Percentiles rank a stretch among this genome's conserved stretches.
Evolutionary conservation across 1,140 invertebrate species (phyloP).

Genomic region (Antheraea pernyi): DNA sequence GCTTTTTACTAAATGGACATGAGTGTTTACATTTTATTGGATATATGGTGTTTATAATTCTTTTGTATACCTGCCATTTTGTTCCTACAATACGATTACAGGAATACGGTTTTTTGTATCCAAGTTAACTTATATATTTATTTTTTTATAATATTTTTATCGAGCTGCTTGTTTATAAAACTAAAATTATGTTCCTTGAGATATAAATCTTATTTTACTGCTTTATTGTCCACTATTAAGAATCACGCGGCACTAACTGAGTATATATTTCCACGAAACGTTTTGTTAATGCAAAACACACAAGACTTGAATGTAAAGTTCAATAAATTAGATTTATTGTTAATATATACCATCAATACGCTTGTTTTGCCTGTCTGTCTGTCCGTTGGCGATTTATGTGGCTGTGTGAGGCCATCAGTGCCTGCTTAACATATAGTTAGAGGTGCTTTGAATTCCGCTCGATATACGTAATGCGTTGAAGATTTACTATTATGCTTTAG

Average conservation of each 20-base stretch:
- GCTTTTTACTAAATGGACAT: too few species aligned
- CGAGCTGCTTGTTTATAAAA: too few species aligned
- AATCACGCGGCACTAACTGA: not conserved
- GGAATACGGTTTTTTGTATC: too few species aligned
- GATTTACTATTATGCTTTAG: not conserved
- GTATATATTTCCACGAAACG: conserved; percentile 8
- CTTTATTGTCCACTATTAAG: not conserved
- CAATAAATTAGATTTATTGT: conserved; percentile 35
- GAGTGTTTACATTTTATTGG: too few species aligned
- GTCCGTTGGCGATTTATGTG: conserved; percentile 27
- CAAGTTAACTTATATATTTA: too few species aligned
- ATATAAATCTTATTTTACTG: too few species aligned
- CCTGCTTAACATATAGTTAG: conserved; percentile 26
- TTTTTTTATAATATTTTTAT: too few species aligned
- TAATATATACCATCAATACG: conserved; percentile 38
- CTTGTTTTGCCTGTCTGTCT: conserved; percentile 27
- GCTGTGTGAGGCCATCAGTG: conserved; percentile 13
- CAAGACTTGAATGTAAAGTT: conserved; percentile 11
- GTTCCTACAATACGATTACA: too few species aligned
- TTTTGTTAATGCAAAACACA: conserved; percentile 2
- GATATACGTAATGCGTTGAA: not conserved
- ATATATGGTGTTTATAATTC: too few species aligned
- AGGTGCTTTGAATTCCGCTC: conserved; percentile 24
- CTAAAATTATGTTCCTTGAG: too few species aligned
- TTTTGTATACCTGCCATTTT: too few species aligned